Evolutionary conservation across 1,140 invertebrate genomes (phyloP), one percentile per base, ranked within the genome.

Genomic region (Babylonia areolata): DNA sequence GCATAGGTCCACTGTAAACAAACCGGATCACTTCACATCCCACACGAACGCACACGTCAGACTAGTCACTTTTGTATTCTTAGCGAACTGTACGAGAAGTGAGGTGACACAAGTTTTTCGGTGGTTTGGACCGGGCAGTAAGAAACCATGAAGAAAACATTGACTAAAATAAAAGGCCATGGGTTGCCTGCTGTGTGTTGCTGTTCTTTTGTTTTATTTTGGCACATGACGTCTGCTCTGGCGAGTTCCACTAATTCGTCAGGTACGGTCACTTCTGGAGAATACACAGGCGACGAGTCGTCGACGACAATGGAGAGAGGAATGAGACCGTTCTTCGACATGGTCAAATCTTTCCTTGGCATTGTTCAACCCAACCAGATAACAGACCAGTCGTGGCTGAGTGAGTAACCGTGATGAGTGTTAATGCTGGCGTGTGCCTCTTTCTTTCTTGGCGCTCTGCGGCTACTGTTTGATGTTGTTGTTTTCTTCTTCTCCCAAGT

Each of bases 341-440:
- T 91, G 58, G 85, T 84, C 37, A 89, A 92, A 81, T 71, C 84
- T 69, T 91, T 91, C 86, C 85, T 91, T 17, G 86, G 88, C 37
- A 75, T 80, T 6, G 85, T 88, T 33, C 89, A 89, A 71, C 79
- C 86, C 20, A 40, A 87, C 3, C 86, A 89, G 33, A 79, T 90
- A n/a, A 79, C 71, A 28, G 86, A 87, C 33, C 86, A 87, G 58
- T 81, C 54, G 33, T 87, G 86, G 86, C 77, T 87, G 20, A 87
- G 86, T 87, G 84, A 87, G 86, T 86, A 86, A 69, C n/a, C 11
- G 69, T 51, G 28, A 64, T 64, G 58, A 64, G 23, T 64, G 58
- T 23, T 64, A 17, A 51, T 17, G n/a, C 17, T 51, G 46, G 46
- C 17, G 46, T 51, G 46, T 51, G 46, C 46, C 46, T 51, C 46